These are phyloP conservation scores for Cnemophilus loriae DNA, from an alignment of 2,113 vertebrate species.

Conservation along the genomic window DNA sequence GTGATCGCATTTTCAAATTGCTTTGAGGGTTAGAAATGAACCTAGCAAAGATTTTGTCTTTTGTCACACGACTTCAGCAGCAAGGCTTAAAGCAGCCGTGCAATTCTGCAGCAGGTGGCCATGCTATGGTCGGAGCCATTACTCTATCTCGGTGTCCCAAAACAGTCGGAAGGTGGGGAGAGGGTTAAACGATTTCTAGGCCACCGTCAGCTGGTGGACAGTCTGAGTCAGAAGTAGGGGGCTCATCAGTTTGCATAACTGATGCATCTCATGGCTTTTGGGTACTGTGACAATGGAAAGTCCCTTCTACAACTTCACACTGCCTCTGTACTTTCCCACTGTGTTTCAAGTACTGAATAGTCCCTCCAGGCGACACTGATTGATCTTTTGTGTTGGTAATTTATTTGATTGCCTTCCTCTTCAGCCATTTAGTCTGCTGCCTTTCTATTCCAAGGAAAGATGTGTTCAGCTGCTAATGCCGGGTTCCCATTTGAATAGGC, in stretches of 20 bases:
- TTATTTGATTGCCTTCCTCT: not conserved
- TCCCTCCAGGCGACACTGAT: not conserved
- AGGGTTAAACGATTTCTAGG: not conserved
- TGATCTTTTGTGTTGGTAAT: conserved; percentile 43
- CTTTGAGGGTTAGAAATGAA: not conserved
- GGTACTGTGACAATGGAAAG: not conserved
- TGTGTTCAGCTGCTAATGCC: not conserved
- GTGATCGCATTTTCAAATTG: not conserved
- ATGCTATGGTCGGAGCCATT: fast-evolving
- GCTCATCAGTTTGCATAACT: not conserved
- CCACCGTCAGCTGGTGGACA: not conserved
- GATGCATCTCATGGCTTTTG: not conserved
- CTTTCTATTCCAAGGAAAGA: not conserved
- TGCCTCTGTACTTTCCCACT: not conserved
- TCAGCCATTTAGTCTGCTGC: not conserved
- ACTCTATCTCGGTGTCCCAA: not conserved
- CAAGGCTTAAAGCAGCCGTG: not conserved
- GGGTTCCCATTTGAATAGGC: not conserved
- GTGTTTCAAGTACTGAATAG: not conserved
- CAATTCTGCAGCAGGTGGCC: not conserved
- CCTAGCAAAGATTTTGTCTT: not conserved
- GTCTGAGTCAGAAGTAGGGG: not conserved
- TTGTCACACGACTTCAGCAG: not conserved
- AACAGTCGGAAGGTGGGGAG: fast-evolving
- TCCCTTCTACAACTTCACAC: not conserved